Evolutionary conservation across 2,113 vertebrate species (phyloP), one percentile per base, ranked within the genome.

Genomic region (Nothobranchius kuhntae): DNA sequence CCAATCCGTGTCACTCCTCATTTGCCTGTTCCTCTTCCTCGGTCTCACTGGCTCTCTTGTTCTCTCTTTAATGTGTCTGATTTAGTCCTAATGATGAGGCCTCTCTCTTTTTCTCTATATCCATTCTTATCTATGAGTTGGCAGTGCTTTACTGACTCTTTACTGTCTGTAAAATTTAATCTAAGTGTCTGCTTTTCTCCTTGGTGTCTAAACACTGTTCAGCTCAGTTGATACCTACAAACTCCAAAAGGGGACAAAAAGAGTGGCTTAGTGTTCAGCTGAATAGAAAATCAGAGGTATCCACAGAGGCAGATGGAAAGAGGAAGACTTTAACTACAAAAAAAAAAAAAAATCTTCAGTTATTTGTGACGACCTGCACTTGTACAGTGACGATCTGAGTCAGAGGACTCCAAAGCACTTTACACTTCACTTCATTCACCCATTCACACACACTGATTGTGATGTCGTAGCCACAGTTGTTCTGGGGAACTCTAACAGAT

Each of bases 1-100:
- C 94, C 94, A 95, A 95, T 94, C 91, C 75, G 81, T 77, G 93
- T 97, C 95, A 95, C 91, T 97, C 95, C 95, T 95, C 93, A 96
- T 97, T 97, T 97, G 93, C 94, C 89, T 58, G 94, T 95, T 95
- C 92, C 83, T 77, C 82, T 92, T 85, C 64, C 59, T 69, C 67
- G 56, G 35, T 76, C 77, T 57, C 46, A 17, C 38, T 38, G n/a
- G 58, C 53, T 75, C 58, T 68, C 75, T 65, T 61, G 60, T 67
- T 78, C 48, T 62, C 61, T 56, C 38, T 61, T 58, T 61, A 44
- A 55, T 72, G 47, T 68, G 55, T 65, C 60, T 67, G 59, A 47
- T 57, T 74, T 53, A 62, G n/a, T 60, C 60, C 87, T 80, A 81
- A 91, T 88, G 87, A 92, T 82, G 83, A 89, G 91, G 91, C 89